A percentile compares a stretch with the other conserved stretches of the same genome.
These are phyloP conservation scores for Macquaria australasica DNA, from an alignment of 2,113 vertebrate genomes.

Conservation along the genomic window DNA sequence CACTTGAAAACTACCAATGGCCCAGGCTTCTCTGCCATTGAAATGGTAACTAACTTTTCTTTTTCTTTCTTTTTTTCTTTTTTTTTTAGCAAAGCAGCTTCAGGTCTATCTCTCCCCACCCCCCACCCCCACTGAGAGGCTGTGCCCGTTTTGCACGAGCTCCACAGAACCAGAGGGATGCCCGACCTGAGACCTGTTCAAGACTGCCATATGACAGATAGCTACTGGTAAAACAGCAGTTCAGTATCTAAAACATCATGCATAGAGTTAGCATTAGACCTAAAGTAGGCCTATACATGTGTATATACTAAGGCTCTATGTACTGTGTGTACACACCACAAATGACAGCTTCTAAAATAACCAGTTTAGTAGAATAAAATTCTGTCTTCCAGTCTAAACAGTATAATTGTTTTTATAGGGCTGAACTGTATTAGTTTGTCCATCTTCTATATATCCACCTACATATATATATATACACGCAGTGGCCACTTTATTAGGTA, in stretches of 20 bases:
- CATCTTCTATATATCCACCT: neutral
- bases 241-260: neutral
- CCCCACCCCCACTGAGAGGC: slow-evolving; percentile 15
- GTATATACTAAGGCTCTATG: neutral
- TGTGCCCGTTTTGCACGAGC: slow-evolving; percentile 52
- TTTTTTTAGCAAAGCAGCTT: slow-evolving; percentile 14
- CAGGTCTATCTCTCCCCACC: slow-evolving; percentile 13
- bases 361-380: neutral
- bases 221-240: neutral
- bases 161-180: slow-evolving; percentile 45
- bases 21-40: slow-evolving; percentile 76
- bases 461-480: neutral
- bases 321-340: neutral
- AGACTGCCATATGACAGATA: neutral
- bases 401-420: neutral
- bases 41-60: slow-evolving; percentile 81
- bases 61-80: slow-evolving; percentile 24
- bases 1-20: slow-evolving; percentile 84
- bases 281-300: neutral
- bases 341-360: neutral
- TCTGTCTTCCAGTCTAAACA: neutral
- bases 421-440: neutral
- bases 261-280: neutral
- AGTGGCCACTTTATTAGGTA: neutral
- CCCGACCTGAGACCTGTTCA: slow-evolving; percentile 19